Conservation (phyloP, 2,113 vertebrate genomes). For the Spea bombifrons region DNA sequence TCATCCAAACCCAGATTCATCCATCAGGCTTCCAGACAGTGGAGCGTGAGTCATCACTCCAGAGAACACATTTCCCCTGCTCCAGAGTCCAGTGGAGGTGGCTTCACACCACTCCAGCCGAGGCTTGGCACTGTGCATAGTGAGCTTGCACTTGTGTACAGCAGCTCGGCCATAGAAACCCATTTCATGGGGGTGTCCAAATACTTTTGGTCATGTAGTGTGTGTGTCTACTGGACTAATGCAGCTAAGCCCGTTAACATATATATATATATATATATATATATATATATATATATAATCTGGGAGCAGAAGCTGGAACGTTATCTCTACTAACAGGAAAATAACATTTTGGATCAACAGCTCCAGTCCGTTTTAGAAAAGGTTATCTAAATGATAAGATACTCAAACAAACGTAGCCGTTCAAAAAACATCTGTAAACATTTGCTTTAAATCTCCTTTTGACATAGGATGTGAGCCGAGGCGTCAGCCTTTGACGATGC, state of each 20-base stretch:
- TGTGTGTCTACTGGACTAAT: neutral
- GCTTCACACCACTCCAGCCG: no score
- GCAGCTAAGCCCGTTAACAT: neutral
- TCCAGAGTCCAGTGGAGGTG: no score
- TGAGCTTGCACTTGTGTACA: no score
- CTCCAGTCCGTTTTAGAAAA: constrained; percentile 40
- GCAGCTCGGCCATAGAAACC: no score
- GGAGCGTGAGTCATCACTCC: no score
- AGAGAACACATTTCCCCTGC: no score
- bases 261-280: no score
- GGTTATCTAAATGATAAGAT: constrained; percentile 42
- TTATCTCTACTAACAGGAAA: constrained; percentile 9
- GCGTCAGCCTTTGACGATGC: constrained; percentile 49
- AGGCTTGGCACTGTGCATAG: no score
- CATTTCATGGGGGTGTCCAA: no score
- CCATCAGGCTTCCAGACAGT: no score
- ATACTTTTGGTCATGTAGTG: no score
- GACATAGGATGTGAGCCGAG: constrained; percentile 46
- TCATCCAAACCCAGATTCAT: no score
- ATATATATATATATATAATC: neutral
- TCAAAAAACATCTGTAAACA: constrained; percentile 33
- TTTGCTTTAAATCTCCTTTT: constrained; percentile 49
- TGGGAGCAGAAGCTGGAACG: neutral
- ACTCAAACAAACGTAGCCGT: constrained; percentile 32
- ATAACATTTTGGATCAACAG: constrained; percentile 33